These are phyloP conservation scores for Catharus ustulatus DNA, from an alignment of 2,797 vertebrate genomes.

Conservation along the genomic window DNA sequence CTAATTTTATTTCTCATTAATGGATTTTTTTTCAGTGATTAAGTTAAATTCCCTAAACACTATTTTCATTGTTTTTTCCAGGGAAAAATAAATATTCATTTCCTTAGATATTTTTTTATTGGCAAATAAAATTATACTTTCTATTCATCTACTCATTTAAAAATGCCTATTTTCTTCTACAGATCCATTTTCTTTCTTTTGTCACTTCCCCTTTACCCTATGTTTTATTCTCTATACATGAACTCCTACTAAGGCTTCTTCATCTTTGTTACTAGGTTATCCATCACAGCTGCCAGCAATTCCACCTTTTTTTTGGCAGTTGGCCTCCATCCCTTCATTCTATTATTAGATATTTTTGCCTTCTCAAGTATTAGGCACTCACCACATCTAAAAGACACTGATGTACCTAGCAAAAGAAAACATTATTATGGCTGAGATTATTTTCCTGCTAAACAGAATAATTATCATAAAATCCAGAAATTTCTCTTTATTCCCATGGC, in stretches of 20 bases:
- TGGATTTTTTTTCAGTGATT: not conserved
- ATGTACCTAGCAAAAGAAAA: not conserved
- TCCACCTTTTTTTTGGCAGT: constrained; percentile 8
- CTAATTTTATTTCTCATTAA: constrained; percentile 9
- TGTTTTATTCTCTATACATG: constrained; percentile 39
- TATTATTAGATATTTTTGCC: constrained; percentile 28
- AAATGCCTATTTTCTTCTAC: not conserved
- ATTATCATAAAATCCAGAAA: not conserved
- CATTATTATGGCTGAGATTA: not conserved
- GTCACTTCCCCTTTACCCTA: not conserved
- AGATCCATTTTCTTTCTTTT: not conserved
- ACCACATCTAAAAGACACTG: not conserved
- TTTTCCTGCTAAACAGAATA: not conserved
- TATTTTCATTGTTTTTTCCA: not conserved
- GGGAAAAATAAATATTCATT: not conserved
- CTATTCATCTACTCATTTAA: not conserved
- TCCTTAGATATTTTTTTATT: not conserved
- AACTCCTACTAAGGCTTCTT: constrained; percentile 42
- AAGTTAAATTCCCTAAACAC: not conserved
- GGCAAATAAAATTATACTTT: not conserved
- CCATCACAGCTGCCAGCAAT: constrained; percentile 46
- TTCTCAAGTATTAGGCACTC: not conserved
- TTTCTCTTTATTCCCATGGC: not conserved
- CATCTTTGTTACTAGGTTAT: constrained; percentile 62
- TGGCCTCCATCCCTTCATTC: not conserved